Evolutionary conservation across 2,113 vertebrate genomes (phyloP).

Genomic region (Tympanuchus pallidicinctus): DNA sequence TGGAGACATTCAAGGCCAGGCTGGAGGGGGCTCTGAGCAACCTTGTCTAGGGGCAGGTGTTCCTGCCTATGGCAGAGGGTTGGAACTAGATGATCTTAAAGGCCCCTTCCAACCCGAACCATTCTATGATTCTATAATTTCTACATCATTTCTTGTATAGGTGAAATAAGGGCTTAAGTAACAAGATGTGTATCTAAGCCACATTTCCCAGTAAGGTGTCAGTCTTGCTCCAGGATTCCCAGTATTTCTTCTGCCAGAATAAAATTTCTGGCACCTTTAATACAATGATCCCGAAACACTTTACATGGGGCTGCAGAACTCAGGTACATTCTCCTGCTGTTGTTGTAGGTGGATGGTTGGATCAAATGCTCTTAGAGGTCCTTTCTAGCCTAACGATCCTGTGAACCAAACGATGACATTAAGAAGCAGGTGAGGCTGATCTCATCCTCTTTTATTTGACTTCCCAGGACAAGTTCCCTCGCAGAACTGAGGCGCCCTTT

Average conservation of each 20-base stretch:
- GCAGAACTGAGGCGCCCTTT: slow-evolving; percentile 16
- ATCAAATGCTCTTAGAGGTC: too few species aligned
- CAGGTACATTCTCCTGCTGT: neutral
- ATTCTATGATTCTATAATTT: too few species aligned
- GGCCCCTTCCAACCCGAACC: too few species aligned
- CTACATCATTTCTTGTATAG: slow-evolving; percentile 31
- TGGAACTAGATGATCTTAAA: too few species aligned
- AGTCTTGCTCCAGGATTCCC: neutral
- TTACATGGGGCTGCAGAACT: neutral
- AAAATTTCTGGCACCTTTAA: neutral
- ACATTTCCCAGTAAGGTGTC: neutral
- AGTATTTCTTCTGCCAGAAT: neutral
- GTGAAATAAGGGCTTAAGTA: neutral
- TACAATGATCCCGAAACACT: neutral
- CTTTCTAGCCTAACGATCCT: too few species aligned
- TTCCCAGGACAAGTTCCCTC: slow-evolving; percentile 3
- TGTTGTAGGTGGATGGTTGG: neutral
- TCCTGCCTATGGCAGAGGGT: too few species aligned
- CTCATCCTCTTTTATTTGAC: neutral
- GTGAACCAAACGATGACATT: neutral
- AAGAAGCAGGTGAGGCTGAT: neutral
- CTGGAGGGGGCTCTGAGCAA: too few species aligned
- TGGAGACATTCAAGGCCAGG: too few species aligned
- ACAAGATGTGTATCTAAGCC: neutral
- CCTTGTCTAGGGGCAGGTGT: too few species aligned